Conservation (phyloP, 2,113 vertebrate species). For the Pollachius pollachius region DNA sequence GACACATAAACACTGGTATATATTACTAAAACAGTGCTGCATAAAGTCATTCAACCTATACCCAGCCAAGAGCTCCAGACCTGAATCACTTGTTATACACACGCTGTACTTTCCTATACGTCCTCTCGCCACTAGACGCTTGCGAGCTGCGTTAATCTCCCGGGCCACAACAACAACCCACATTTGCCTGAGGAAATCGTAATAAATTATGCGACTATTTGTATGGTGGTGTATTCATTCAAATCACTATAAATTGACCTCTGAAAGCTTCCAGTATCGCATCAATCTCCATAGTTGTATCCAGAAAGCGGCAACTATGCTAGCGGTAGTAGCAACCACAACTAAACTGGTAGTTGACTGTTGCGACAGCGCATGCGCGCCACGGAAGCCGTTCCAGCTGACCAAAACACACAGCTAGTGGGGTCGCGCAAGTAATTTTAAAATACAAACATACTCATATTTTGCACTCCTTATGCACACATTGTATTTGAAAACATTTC, state of each 20-base stretch:
- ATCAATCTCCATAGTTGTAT: conserved; percentile 85
- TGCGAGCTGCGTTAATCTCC: conserved; percentile 21
- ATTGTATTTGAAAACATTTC: no score
- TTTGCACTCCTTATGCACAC: no score
- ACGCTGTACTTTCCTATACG: no score
- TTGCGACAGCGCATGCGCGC: conserved; percentile 44
- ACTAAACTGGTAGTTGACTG: conserved; percentile 23
- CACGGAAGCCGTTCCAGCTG: not conserved
- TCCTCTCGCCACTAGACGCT: conserved; percentile 14
- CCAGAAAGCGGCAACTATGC: conserved; percentile 59
- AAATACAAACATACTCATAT: no score
- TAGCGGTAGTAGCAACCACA: conserved; percentile 65
- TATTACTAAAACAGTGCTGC: no score
- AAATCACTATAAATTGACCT: conserved; percentile 68
- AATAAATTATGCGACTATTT: not conserved
- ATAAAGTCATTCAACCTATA: no score
- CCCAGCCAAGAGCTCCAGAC: no score
- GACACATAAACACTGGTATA: not conserved
- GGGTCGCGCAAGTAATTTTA: not conserved
- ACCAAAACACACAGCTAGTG: conserved; percentile 18
- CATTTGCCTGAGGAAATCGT: not conserved
- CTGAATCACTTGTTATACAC: no score
- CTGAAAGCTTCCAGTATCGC: conserved; percentile 85
- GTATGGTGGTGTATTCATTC: not conserved
- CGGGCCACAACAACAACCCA: not conserved